Evolutionary conservation across 2,113 vertebrate genomes (phyloP).

Genomic region (Daphoenositta chrysoptera): DNA sequence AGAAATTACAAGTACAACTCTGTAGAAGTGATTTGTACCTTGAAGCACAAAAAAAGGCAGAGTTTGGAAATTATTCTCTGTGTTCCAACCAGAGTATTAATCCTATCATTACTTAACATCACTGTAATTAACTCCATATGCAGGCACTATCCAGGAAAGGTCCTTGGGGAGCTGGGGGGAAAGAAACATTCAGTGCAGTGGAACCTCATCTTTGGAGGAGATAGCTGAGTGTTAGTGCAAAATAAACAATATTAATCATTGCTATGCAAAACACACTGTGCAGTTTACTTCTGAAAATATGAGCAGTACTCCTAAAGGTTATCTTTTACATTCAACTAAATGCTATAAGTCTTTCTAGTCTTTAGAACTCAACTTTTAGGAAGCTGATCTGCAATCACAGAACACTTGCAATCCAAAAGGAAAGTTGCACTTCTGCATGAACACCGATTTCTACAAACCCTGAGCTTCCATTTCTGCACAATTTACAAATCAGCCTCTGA

Average conservation of each 20-base stretch:
- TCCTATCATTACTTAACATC: background rate
- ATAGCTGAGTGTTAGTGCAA: background rate
- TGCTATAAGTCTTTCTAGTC: background rate
- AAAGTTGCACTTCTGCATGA: background rate
- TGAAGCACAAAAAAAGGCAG: background rate
- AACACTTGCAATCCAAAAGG: background rate
- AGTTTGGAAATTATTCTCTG: background rate
- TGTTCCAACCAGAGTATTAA: background rate
- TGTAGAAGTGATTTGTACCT: background rate
- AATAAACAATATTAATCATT: background rate
- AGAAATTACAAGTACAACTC: background rate
- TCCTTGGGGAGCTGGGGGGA: background rate
- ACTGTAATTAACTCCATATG: background rate
- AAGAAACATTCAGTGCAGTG: background rate
- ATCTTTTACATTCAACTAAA: background rate
- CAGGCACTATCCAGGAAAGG: background rate
- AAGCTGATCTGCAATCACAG: background rate
- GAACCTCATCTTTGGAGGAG: background rate
- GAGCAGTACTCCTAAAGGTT: background rate
- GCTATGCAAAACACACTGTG: background rate
- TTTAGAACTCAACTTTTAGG: background rate
- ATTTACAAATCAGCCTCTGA: background rate
- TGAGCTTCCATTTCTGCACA: background rate
- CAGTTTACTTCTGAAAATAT: background rate
- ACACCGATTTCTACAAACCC: background rate